These are phyloP conservation scores for Subacronicta megacephala DNA, from an alignment of 2,888 invertebrate species.

Conservation along the genomic window DNA sequence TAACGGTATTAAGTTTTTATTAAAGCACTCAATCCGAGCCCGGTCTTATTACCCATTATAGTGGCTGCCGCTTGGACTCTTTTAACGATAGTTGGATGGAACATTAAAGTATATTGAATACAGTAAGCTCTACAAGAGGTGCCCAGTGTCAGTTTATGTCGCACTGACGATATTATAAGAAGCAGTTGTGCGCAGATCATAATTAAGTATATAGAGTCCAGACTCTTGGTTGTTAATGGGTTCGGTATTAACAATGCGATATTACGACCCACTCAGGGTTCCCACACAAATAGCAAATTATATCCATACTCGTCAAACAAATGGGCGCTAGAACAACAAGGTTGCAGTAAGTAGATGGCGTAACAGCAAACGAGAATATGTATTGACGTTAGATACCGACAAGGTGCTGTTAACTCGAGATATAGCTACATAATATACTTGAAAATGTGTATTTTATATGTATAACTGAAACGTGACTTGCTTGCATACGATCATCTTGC, in stretches of 20 bases:
- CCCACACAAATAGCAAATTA: conserved; percentile 80
- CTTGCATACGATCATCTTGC: conserved; percentile 53
- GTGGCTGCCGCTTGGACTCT: conserved; percentile 46
- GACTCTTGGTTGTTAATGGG: conserved; percentile 74
- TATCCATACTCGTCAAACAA: conserved; percentile 80
- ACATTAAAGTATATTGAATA: conserved; percentile 66
- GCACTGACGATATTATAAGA: conserved; percentile 66
- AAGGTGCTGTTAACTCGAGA: conserved; percentile 34
- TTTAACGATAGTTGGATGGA: conserved; percentile 61
- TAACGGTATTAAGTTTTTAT: conserved; percentile 61
- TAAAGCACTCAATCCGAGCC: conserved; percentile 53
- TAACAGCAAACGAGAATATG: conserved; percentile 66
- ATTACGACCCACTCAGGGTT: conserved; percentile 79
- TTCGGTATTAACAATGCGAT: conserved; percentile 79
- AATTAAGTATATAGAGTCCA: conserved; percentile 68
- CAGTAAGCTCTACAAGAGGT: conserved; percentile 57
- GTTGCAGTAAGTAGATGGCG: conserved; percentile 76
- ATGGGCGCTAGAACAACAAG: conserved; percentile 77
- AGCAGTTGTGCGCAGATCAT: conserved; percentile 72
- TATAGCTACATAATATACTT: conserved; percentile 18
- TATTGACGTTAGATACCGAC: conserved; percentile 55
- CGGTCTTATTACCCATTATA: conserved; percentile 58
- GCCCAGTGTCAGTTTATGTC: conserved; percentile 50
- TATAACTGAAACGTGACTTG: conserved; percentile 42
- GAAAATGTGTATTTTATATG: conserved; percentile 51